Evolutionary conservation across 1,140 invertebrate species (phyloP).

Genomic region (Piezodorus guildinii): DNA sequence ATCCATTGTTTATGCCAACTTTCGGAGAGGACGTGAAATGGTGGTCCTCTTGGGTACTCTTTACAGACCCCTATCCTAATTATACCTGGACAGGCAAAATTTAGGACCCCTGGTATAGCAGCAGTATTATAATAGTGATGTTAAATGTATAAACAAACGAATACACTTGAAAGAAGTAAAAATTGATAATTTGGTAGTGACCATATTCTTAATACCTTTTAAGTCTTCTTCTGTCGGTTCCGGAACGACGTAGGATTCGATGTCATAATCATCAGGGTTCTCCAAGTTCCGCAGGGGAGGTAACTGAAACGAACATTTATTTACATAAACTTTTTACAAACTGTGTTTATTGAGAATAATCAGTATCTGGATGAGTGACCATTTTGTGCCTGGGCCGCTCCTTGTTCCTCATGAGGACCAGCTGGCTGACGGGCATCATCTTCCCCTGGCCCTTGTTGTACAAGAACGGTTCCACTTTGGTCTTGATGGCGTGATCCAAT

Average conservation of each 20-base stretch:
- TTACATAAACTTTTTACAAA: neutral
- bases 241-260: slow-evolving; percentile 38
- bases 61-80: too few species aligned
- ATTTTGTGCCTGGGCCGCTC: slow-evolving; percentile 67
- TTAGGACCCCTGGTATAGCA: too few species aligned
- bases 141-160: too few species aligned
- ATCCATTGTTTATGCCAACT: too few species aligned
- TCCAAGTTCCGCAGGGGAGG: slow-evolving; percentile 61
- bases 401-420: slow-evolving; percentile 78
- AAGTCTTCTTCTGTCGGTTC: slow-evolving; percentile 23
- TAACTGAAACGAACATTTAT: slow-evolving; percentile 37
- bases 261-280: slow-evolving; percentile 69
- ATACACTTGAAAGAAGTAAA: too few species aligned
- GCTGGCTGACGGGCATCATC: slow-evolving; percentile 73
- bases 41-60: too few species aligned
- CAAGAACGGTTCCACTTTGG: slow-evolving; percentile 80
- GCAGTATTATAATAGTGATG: too few species aligned
- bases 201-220: slow-evolving; percentile 3
- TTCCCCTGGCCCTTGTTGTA: slow-evolving; percentile 87
- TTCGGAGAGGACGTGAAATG: too few species aligned
- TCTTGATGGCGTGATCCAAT: slow-evolving; percentile 78
- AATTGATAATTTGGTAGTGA: too few species aligned
- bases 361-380: slow-evolving; percentile 36
- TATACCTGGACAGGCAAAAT: too few species aligned
- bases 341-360: neutral